Conservation (phyloP, 1,140 invertebrate genomes). For the Caenorhabditis briggsae region DNA sequence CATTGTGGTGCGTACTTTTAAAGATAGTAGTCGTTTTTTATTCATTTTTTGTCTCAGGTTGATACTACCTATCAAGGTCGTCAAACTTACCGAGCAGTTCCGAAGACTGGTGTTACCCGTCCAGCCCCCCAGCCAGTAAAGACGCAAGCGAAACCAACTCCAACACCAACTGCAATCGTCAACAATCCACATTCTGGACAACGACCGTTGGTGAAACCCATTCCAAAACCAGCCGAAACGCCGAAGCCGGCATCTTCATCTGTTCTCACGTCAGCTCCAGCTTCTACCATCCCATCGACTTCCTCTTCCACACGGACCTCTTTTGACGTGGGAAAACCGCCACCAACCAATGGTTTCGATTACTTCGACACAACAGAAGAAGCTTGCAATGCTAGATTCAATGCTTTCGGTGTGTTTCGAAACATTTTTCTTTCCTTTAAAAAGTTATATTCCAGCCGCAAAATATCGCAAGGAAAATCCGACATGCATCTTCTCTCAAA, state of each 20-base stretch:
- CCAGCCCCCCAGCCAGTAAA: not conserved
- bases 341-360: not conserved
- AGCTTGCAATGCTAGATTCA: constrained; percentile 8
- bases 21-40: no score
- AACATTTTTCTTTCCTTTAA: not conserved
- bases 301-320: not conserved
- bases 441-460: not conserved
- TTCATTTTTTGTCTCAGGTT: not conserved
- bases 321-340: not conserved
- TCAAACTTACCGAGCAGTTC: not conserved
- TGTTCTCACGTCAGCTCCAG: not conserved
- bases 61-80: not conserved
- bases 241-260: no score
- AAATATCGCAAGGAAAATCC: not conserved
- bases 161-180: no score
- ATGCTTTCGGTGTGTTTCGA: not conserved
- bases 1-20: not conserved
- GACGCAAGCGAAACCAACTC: no score
- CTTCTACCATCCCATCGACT: not conserved
- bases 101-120: not conserved
- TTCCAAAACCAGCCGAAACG: no score
- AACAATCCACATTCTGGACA: no score
- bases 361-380: not conserved
- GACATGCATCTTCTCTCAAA: not conserved
- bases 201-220: no score